A percentile compares a stretch with the other conserved stretches of the same genome.
Conservation (phyloP, 2,888 invertebrate species). For the Archips crataeganus region DNA sequence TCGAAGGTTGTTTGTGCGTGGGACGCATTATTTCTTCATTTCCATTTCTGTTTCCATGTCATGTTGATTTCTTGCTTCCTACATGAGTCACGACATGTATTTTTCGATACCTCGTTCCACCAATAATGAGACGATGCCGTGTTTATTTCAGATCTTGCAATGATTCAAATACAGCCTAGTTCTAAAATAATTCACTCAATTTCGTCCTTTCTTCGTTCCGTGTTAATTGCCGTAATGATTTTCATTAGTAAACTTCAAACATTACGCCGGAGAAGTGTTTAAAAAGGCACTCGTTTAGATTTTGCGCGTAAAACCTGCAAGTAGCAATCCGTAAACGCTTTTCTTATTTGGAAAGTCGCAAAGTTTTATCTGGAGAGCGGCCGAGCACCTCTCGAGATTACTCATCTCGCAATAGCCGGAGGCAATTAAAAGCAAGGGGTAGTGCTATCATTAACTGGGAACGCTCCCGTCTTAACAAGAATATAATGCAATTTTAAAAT, state of each 20-base stretch:
- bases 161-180: constrained; percentile 3
- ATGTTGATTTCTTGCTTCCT: constrained; percentile 33
- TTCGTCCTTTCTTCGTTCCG: constrained; percentile 4
- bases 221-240: constrained; percentile 37
- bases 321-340: constrained; percentile 47
- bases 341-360: constrained; percentile 60
- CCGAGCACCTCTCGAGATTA: constrained; percentile 79
- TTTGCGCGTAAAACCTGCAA: constrained; percentile 41
- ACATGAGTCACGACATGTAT: constrained; percentile 34
- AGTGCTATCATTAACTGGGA: constrained; percentile 83
- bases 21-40: constrained; percentile 80
- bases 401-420: constrained; percentile 84
- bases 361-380: constrained; percentile 75
- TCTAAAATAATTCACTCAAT: background rate
- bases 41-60: constrained; percentile 52
- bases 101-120: constrained; percentile 16
- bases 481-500: constrained; percentile 86
- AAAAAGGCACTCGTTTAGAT: constrained; percentile 41
- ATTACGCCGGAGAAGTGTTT: constrained; percentile 35
- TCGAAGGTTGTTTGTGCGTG: constrained; percentile 77
- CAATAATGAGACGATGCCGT: background rate
- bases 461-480: constrained; percentile 83
- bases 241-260: constrained; percentile 39
- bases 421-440: constrained; percentile 86
- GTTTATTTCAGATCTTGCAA: background rate